Percentiles rank a stretch among this genome's conserved stretches.
Conservation (phyloP, 2,888 invertebrate species). For the Drosophila multiciliata region DNA sequence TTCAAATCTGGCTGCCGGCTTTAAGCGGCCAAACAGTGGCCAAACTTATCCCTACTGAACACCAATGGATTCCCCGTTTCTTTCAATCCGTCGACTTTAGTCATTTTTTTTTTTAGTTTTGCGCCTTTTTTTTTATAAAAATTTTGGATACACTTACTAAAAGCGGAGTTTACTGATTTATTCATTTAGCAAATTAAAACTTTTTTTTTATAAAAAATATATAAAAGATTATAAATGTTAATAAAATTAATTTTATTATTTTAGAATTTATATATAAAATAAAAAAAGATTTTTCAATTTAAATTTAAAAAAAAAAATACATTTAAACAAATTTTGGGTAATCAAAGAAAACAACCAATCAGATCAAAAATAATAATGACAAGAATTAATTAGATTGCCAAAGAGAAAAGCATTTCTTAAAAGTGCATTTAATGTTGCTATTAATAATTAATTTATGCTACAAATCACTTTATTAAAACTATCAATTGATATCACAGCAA, state of each 20-base stretch:
- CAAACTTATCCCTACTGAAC: slow-evolving; percentile 10
- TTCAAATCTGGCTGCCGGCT: slow-evolving; percentile 18
- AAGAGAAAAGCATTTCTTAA: background rate
- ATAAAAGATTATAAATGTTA: too few relatives aligned
- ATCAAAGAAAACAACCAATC: too few relatives aligned
- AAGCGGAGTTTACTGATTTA: background rate
- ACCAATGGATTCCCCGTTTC: background rate
- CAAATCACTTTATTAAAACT: background rate
- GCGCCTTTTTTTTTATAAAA: slow-evolving; percentile 14
- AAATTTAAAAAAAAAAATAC: too few relatives aligned
- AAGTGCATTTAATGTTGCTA: background rate
- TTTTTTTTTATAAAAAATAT: too few relatives aligned
- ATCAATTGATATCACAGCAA: background rate
- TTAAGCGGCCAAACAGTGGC: slow-evolving; percentile 26
- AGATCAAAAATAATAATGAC: background rate
- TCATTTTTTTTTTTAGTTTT: slow-evolving; percentile 13
- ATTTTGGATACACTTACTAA: slow-evolving; percentile 20
- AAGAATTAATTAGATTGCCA: background rate
- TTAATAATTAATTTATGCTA: background rate
- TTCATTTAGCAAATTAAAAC: background rate
- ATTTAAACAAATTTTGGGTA: too few relatives aligned
- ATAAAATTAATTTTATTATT: too few relatives aligned
- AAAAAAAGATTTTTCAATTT: too few relatives aligned
- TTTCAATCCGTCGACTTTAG: slow-evolving; percentile 19
- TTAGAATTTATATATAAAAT: too few relatives aligned